Evolutionary conservation across 2,888 invertebrate species (phyloP).

Genomic region (Aporophyla lueneburgensis): DNA sequence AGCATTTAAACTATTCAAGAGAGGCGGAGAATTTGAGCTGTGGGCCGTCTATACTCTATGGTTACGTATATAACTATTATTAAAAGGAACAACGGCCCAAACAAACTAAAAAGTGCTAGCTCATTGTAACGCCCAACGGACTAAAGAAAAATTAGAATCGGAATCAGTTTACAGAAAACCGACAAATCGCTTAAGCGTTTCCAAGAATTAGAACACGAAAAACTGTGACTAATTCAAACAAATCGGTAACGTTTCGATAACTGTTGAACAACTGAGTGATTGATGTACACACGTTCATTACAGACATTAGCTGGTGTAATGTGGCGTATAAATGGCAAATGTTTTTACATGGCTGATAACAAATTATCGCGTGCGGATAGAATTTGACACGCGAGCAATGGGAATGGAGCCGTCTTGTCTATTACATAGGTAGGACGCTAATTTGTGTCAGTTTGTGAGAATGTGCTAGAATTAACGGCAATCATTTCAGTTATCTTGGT

Average conservation of each 20-base stretch:
- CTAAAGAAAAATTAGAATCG: conserved; percentile 5
- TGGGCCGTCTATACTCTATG: conserved; percentile 12
- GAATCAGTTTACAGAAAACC: conserved; percentile 14
- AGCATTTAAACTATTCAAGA: conserved; percentile 17
- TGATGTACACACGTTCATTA: conserved; percentile 25
- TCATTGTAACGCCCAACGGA: conserved; percentile 19
- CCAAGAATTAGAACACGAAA: conserved; percentile 24
- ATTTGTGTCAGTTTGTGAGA: conserved; percentile 49
- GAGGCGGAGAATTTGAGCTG: conserved; percentile 9
- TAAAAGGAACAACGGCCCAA: conserved; percentile 1
- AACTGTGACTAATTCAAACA: conserved; percentile 24
- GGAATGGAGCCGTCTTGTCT: conserved; percentile 49
- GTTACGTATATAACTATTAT: not conserved
- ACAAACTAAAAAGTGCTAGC: conserved; percentile 15
- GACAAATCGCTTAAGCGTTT: conserved; percentile 4
- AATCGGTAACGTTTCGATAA: conserved; percentile 35
- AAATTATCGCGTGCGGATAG: conserved; percentile 61
- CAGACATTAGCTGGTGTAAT: conserved; percentile 47
- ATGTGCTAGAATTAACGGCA: conserved; percentile 38
- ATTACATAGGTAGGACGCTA: conserved; percentile 46
- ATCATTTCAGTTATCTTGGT: conserved; percentile 19
- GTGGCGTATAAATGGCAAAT: conserved; percentile 52
- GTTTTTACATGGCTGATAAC: conserved; percentile 51
- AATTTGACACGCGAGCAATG: conserved; percentile 59
- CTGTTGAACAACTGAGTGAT: conserved; percentile 18